A percentile compares a stretch with the other conserved stretches of the same genome.
Evolutionary conservation across 2,888 invertebrate species (phyloP).

Genomic region (Ditula angustiorana): DNA sequence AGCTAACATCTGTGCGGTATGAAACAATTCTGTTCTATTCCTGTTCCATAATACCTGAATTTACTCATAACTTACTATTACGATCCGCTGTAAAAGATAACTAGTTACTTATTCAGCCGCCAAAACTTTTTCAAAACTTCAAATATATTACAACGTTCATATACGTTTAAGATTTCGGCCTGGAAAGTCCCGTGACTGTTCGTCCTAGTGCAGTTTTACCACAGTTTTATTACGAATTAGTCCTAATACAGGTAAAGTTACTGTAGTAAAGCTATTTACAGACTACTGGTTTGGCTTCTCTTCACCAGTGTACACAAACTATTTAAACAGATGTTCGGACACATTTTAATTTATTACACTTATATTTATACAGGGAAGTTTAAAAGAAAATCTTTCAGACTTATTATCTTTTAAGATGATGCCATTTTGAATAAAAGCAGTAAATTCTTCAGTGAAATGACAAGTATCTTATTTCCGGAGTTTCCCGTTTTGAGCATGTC

Average conservation of each 20-base stretch:
- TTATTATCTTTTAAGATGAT: too few relatives aligned
- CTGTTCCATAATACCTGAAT: background rate
- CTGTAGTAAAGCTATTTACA: slow-evolving; percentile 16
- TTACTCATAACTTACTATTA: slow-evolving; percentile 30
- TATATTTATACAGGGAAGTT: background rate
- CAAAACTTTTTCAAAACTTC: background rate
- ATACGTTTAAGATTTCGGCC: background rate
- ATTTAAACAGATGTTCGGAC: slow-evolving; percentile 7
- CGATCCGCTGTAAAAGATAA: slow-evolving; percentile 2
- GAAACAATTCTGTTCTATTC: slow-evolving; percentile 35
- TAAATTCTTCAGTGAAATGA: too few relatives aligned
- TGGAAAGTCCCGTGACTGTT: background rate
- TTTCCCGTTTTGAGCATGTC: background rate
- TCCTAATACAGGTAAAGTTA: slow-evolving; percentile 6
- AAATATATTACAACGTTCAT: background rate
- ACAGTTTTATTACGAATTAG: background rate
- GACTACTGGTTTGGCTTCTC: slow-evolving; percentile 11
- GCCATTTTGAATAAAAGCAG: too few relatives aligned
- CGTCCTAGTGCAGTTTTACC: background rate
- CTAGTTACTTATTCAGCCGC: background rate
- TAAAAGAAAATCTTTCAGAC: background rate
- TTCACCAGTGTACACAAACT: background rate
- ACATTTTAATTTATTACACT: background rate
- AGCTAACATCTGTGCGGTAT: too few relatives aligned
- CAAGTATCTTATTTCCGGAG: too few relatives aligned